Conservation (phyloP, 2,113 vertebrate species). For the Cynoglossus semilaevis region DNA sequence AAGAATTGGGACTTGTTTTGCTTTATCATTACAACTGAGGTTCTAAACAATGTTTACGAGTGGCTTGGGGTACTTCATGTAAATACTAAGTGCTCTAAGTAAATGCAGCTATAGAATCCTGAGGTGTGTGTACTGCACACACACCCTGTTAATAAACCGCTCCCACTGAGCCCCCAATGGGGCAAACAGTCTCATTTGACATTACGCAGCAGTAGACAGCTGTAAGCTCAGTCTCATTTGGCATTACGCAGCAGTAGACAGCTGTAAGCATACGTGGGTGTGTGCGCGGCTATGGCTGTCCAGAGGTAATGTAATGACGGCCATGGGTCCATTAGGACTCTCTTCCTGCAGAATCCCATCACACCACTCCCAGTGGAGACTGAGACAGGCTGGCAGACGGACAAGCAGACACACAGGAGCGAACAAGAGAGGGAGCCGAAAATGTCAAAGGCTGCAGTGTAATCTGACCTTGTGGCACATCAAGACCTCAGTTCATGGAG, state of each 20-base stretch:
- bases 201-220: constrained; percentile 10
- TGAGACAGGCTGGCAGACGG: constrained; percentile 20
- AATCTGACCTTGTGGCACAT: constrained; percentile 60
- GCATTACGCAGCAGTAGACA: constrained; percentile 12
- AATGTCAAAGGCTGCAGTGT: constrained; percentile 61
- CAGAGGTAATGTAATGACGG: constrained; percentile 65
- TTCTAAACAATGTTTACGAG: not conserved
- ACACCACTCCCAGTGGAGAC: constrained; percentile 53
- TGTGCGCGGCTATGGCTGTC: constrained; percentile 25
- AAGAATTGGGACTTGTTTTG: too few species aligned
- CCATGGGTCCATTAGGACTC: constrained; percentile 59
- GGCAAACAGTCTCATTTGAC: constrained; percentile 12
- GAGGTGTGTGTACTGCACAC: not conserved
- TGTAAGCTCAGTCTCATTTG: constrained; percentile 3
- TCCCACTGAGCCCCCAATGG: constrained; percentile 13
- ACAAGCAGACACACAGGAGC: constrained; percentile 23
- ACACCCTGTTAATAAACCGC: not conserved
- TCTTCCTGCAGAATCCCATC: constrained; percentile 66
- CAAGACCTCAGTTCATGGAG: constrained; percentile 13
- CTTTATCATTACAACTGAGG: too few species aligned
- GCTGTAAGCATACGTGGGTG: constrained; percentile 22
- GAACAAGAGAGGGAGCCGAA: constrained; percentile 27
- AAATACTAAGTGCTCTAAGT: constrained; percentile 39
- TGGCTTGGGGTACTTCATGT: constrained; percentile 16
- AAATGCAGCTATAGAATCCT: constrained; percentile 28